Evolutionary conservation across 2,113 vertebrate species (phyloP).

Genomic region (Chaetodon auriga): DNA sequence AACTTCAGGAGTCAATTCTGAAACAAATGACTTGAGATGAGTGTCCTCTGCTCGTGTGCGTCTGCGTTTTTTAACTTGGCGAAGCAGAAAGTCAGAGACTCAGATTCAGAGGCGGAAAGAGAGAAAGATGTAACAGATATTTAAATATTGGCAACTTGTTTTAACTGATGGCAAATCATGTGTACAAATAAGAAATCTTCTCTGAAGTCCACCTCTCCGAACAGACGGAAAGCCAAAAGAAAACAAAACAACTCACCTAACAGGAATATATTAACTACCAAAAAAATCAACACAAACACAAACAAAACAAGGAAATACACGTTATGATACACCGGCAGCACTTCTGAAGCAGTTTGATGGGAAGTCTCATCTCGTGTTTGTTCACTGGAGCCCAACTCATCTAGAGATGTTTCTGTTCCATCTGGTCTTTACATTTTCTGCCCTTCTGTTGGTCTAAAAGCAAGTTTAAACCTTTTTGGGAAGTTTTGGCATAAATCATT

Average conservation of each 20-base stretch:
- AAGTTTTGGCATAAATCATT: slow-evolving; percentile 6
- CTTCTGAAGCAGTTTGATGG: slow-evolving; percentile 3
- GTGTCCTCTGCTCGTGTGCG: neutral
- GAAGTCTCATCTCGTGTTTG: neutral
- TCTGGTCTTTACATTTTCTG: neutral
- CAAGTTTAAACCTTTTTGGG: neutral
- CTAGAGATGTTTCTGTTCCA: neutral
- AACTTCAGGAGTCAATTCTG: neutral
- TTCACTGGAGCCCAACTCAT: neutral
- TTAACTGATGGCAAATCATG: slow-evolving; percentile 40
- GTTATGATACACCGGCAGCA: slow-evolving; percentile 31
- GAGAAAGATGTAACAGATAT: slow-evolving; percentile 47
- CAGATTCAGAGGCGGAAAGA: slow-evolving; percentile 22
- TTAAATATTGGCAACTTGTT: slow-evolving; percentile 63
- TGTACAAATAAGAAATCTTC: slow-evolving; percentile 34
- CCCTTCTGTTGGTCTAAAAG: neutral
- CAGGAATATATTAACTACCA: slow-evolving; percentile 48
- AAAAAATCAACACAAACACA: slow-evolving; percentile 45
- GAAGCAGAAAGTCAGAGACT: slow-evolving; percentile 38
- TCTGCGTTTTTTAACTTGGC: slow-evolving; percentile 9
- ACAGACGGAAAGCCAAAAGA: slow-evolving; percentile 24
- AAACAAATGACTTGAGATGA: neutral
- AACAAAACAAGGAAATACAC: slow-evolving; percentile 23
- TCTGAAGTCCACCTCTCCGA: slow-evolving; percentile 12
- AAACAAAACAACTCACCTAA: slow-evolving; percentile 29